Base-by-base conservation (phyloP, 2,113 vertebrate species). In the Sorex fumeus region DNA sequence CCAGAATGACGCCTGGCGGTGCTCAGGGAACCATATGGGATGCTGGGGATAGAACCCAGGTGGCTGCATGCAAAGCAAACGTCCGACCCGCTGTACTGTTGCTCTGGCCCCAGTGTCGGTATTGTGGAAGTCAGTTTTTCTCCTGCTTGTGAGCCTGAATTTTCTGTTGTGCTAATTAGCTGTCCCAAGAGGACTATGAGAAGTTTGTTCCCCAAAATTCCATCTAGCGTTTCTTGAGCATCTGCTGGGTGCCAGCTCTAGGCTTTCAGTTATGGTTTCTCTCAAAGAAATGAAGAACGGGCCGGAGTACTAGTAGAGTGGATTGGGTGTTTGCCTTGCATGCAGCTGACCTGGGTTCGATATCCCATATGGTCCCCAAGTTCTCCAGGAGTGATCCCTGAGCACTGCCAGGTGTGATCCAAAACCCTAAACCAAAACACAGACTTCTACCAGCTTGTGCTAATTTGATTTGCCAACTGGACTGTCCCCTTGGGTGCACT, bases 251-350 rank as follows among this genome's bases (percentile, higher is more conserved):
- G 6, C 71, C 69, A 27, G 62, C 69, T 80, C 83, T 86, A 0
- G 67, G 32, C 69, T 77, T 32, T 70, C 36, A 57, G 32, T 62
- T 7, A 6, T 28, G 6, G 50, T 28, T 69, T 74, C 71, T 62
- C n/a, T 87, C 45, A 47, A 94, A 90, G 25, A 86, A 71, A 82
- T 40, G 28, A 47, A n/a, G 43, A 91, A 50, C 9, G 13, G 47
- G 47, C 47, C 47, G 9, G 47, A 50, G 47, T 13, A 50, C 6
- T 13, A 50, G 13, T 10, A 50, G 10, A 50, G 47, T 10, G 45
- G 9, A 13, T 10, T 12, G 47, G 47, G 47, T 10, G 47, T 50
- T 50, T 50, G 47, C 47, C 47, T 50, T 13, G 47, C 47, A 50
- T 13, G 11, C 11, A 11, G 45, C 45, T 47, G 45, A 47, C 45